Conservation (phyloP, 2,888 invertebrate genomes). For the Priocnemis perturbator region DNA sequence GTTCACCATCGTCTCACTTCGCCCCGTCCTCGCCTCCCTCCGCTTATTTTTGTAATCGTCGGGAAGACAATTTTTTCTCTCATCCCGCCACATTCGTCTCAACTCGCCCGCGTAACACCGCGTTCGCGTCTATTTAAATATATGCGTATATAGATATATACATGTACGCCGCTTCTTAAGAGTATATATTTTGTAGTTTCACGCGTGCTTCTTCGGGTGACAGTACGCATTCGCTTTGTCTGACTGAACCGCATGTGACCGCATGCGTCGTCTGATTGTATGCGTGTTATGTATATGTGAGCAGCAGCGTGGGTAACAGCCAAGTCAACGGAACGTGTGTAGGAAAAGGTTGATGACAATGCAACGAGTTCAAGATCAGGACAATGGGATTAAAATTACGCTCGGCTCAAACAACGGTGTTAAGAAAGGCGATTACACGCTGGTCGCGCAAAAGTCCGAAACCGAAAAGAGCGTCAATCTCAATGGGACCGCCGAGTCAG, state of each 20-base stretch:
- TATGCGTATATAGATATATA: too few relatives aligned
- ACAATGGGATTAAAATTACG: constrained; percentile 72
- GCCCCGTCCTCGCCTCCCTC: too few relatives aligned
- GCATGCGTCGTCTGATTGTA: constrained; percentile 14
- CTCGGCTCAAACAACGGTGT: constrained; percentile 60
- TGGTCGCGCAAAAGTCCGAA: constrained; percentile 56
- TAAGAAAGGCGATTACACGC: constrained; percentile 63
- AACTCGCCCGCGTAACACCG: too few relatives aligned
- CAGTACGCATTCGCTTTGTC: not conserved
- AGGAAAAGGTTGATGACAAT: constrained; percentile 58
- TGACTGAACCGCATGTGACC: too few relatives aligned
- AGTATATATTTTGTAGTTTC: not conserved
- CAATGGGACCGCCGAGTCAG: constrained; percentile 60
- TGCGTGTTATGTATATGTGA: constrained; percentile 24
- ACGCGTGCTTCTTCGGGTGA: not conserved
- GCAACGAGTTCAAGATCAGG: constrained; percentile 68
- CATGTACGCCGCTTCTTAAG: too few relatives aligned
- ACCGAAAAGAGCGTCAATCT: constrained; percentile 42
- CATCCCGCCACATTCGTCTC: too few relatives aligned
- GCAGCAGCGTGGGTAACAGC: constrained; percentile 21
- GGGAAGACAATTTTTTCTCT: too few relatives aligned
- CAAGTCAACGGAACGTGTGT: constrained; percentile 24
- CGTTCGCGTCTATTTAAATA: not conserved
- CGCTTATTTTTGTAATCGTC: too few relatives aligned
- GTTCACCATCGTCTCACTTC: too few relatives aligned